Base-by-base conservation (phyloP, 2,797 vertebrate genomes). In the Channa striata region DNA sequence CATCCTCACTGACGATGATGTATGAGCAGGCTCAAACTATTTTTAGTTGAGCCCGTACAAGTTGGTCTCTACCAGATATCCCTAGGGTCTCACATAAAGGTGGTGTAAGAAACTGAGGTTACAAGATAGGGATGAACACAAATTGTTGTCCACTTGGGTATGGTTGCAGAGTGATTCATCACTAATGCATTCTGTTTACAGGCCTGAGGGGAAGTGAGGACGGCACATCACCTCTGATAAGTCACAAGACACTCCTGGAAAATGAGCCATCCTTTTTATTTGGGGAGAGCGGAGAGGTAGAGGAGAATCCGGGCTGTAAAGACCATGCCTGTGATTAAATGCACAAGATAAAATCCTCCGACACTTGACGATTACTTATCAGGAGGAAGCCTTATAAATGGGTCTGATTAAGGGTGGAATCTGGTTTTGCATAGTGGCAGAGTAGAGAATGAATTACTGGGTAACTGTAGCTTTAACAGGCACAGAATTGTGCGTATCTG, bases 81-180 rank as follows among this genome's bases (percentile, higher is more conserved):
- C 64, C 75, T 57, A 3, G 8, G 64, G 62, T 52, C 64, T 71
- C 68, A 59, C 61, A 69, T 50, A 30, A 77, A 50, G 65, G 50
- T 34, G 50, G 11, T 60, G 58, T 53, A 70, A 37, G 61, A 72
- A 70, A 19, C 63, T 0, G 51, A 58, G 25, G 71, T 57, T 51
- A 74, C 53, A 61, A 52, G 62, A 83, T 37, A 69, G 67, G 67
- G 51, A 80, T 51, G 74, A 70, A 89, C 72, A 83, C 80, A 84
- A 77, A 88, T 86, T 86, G 78, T 82, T 85, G 82, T 77, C 81
- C 76, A 72, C 79, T 84, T 64, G 85, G 83, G 85, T 68, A 75
- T 30, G 69, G 68, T 78, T 83, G 72, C 46, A 51, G 67, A 85
- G 69, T 77, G 78, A 86, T 88, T 83, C 73, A 86, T 80, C 79